These are phyloP conservation scores for Drosophila nannoptera DNA, from an alignment of 1,140 invertebrate genomes.

Conservation along the genomic window DNA sequence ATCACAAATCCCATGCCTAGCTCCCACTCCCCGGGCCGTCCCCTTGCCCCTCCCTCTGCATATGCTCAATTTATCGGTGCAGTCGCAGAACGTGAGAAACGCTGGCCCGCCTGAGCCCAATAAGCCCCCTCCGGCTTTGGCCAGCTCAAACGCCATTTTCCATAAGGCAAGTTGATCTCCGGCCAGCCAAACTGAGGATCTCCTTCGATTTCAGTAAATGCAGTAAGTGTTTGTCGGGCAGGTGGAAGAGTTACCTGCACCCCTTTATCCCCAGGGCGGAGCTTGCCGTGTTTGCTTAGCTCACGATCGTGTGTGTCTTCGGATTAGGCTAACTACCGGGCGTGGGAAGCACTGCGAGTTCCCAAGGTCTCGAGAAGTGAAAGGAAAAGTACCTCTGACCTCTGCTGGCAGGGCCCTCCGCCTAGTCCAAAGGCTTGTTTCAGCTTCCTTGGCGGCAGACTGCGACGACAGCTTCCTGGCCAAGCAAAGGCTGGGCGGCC, in stretches of 20 bases:
- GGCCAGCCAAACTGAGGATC: slow-evolving; percentile 45
- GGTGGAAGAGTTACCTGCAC: slow-evolving; percentile 29
- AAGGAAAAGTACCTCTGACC: background rate
- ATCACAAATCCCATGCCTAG: slow-evolving; percentile 21
- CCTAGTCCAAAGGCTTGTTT: too few relatives aligned
- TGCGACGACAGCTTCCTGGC: too few relatives aligned
- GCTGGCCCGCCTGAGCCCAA: slow-evolving; percentile 68
- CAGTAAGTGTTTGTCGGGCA: slow-evolving; percentile 30
- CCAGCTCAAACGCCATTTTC: slow-evolving; percentile 63
- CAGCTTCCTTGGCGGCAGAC: too few relatives aligned
- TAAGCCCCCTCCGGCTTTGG: slow-evolving; percentile 56
- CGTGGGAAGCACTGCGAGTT: slow-evolving; percentile 34
- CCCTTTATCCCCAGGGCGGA: slow-evolving; percentile 47
- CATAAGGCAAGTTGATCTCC: slow-evolving; percentile 29
- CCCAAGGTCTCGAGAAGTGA: slow-evolving; percentile 1
- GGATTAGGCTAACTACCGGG: slow-evolving; percentile 66
- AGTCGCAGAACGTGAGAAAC: slow-evolving; percentile 67
- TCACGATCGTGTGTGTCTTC: slow-evolving; percentile 33
- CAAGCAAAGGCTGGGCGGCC: too few relatives aligned
- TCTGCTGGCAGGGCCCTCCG: too few relatives aligned
- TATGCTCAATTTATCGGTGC: slow-evolving; percentile 54
- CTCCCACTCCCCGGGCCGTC: too few relatives aligned
- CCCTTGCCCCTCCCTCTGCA: slow-evolving; percentile 1
- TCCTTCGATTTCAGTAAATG: slow-evolving; percentile 32
- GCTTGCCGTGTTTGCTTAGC: slow-evolving; percentile 26